These are phyloP conservation scores for Papilio machaon DNA, from an alignment of 1,140 invertebrate genomes.

Conservation along the genomic window DNA sequence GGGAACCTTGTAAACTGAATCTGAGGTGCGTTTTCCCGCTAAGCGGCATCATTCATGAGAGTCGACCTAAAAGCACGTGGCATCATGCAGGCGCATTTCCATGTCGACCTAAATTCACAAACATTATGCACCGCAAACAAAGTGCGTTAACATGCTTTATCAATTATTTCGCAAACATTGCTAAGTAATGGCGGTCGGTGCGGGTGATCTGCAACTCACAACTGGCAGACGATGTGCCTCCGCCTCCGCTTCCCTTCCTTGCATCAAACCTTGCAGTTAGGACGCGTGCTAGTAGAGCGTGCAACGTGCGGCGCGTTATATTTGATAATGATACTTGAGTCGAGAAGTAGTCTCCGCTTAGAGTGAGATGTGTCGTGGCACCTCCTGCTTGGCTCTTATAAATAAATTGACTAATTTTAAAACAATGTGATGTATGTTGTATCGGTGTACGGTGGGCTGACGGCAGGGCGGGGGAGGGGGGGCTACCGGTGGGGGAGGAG, in stretches of 20 bases:
- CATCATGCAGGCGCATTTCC: background rate
- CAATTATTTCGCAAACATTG: background rate
- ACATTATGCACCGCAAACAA: background rate
- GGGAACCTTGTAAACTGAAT: too few relatives aligned
- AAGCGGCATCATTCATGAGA: too few relatives aligned
- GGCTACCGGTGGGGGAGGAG: background rate
- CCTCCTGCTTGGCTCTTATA: conserved; percentile 6
- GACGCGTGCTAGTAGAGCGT: background rate
- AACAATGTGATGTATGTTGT: conserved; percentile 12
- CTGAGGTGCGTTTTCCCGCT: too few relatives aligned
- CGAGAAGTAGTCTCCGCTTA: background rate
- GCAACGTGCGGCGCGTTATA: background rate
- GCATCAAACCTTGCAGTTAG: background rate
- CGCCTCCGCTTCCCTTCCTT: background rate
- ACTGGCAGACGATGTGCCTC: too few relatives aligned
- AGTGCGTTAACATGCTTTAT: background rate
- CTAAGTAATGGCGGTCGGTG: background rate
- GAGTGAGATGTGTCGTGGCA: background rate
- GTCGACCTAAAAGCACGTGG: background rate
- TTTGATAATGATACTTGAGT: background rate
- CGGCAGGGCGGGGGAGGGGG: background rate
- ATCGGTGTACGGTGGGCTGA: background rate
- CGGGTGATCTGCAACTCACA: background rate
- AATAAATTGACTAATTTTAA: conserved; percentile 33
- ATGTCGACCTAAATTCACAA: background rate